Base-by-base conservation (phyloP, 2,113 vertebrate species). In the Hippocampus comes region DNA sequence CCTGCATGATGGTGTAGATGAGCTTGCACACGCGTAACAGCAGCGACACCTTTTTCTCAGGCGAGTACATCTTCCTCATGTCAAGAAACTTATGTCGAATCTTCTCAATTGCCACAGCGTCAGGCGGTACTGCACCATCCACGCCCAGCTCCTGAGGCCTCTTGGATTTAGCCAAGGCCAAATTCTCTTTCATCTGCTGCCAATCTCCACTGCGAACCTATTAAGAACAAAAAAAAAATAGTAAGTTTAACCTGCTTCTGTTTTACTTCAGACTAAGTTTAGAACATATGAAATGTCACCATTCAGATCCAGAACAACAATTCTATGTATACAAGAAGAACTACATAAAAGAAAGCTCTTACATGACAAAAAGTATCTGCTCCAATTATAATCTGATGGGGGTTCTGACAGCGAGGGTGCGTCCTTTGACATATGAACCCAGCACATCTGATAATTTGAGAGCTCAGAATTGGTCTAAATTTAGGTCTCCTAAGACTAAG, bases 1-100 rank as follows among this genome's bases (percentile, higher is more conserved):
- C 96, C 89, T 97, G 96, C 96, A 98, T 99, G 79, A 96, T 94
- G 8, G 94, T 97, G 86, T 99, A 99, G 88, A 99, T 98, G 76
- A 98, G 84, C 85, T 99, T 99, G 89, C 97, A 99, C 69, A 98
- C 94, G 60, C 94, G 89, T 72, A 99, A 89, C 77, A 99, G 91
- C 75, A 96, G 86, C 83, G 94, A 94, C 81, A 99, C 97, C 83
- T 99, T 99, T 88, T 97, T 98, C 80, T 98, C 96, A 0, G 97
- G 97, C 0, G 97, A 98, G 84, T 98, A 99, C 94, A 95, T 94
- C 82, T 98, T 98, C 86, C 94, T 93, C 97, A 99, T 98, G 79
- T 90, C 93, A 74, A 91, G 87, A 88, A 99, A 95, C 81, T 99
- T 98, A 76, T 96, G 92, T 73, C 94, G 94, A 83, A 99, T 99